Conservation (phyloP, 2,113 vertebrate genomes). For the Tympanuchus pallidicinctus region DNA sequence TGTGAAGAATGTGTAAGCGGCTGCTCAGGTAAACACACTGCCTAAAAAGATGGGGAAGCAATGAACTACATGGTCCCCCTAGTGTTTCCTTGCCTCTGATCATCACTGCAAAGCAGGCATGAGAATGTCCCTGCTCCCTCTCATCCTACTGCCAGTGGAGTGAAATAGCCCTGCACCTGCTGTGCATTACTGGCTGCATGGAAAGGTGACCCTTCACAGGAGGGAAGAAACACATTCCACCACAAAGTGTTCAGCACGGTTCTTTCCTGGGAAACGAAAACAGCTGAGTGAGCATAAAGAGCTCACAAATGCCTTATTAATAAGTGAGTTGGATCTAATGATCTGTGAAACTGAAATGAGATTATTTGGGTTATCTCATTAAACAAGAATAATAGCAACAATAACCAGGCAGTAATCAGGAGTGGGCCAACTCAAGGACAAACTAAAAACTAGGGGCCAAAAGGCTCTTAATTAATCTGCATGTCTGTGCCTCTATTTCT, state of each 20-base stretch:
- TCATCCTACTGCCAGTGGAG: background rate
- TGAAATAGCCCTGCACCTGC: background rate
- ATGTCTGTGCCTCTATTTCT: background rate
- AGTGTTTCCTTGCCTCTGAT: background rate
- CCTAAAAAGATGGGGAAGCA: background rate
- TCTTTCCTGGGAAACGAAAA: slow-evolving; percentile 41
- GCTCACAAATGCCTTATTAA: slow-evolving; percentile 67
- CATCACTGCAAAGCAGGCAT: background rate
- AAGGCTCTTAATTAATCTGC: slow-evolving; percentile 12
- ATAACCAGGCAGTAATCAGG: slow-evolving; percentile 26
- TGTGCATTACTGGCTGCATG: background rate
- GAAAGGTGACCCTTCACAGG: slow-evolving; percentile 51
- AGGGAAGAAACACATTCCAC: background rate
- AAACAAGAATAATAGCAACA: slow-evolving; percentile 72
- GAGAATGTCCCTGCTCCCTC: rapidly evolving
- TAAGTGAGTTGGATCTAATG: slow-evolving; percentile 63
- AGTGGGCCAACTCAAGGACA: slow-evolving; percentile 62
- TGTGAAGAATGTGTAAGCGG: rapidly evolving
- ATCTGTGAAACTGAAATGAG: slow-evolving; percentile 70
- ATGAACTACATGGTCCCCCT: background rate
- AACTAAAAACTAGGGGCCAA: slow-evolving; percentile 26
- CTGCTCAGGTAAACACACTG: background rate
- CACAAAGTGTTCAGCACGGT: background rate
- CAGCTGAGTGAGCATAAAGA: slow-evolving; percentile 62
- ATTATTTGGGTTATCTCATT: slow-evolving; percentile 75